Evolutionary conservation across 2,797 vertebrate species (phyloP), one percentile per base, ranked within the genome.

Genomic region (Vespertilio murinus): DNA sequence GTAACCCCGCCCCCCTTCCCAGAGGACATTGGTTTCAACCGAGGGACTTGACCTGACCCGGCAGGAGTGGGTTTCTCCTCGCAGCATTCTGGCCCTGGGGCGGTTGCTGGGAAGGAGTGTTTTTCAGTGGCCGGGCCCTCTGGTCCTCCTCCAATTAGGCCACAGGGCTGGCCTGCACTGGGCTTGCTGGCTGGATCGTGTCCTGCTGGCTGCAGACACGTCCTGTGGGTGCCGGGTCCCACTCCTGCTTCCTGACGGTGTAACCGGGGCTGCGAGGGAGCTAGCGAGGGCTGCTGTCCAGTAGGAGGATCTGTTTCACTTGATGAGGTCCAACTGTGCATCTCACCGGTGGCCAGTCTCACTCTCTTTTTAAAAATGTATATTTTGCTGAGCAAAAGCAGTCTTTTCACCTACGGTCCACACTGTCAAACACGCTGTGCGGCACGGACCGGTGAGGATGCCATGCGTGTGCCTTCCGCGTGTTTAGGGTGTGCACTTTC

Each of bases 1-100:
- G 3, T 30, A 14, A 79, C 54, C 33, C 49, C 2, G 0, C 67
- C 2, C 1, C 25, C 38, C 52, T 90, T 49, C 59, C 65, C 28
- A 28, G 40, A 18, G 7, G 4, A 33, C 40, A 2, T 16, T 8
- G 1, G 11, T 59, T 49, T 87, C 56, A 22, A 35, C 69, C 70
- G 47, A 4, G 20, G 49, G 30, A 54, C 64, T 88, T 75, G 56
- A 74, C 28, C 30, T 69, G 87, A 65, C 38, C 69, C 42, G 47
- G 28, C 75, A 49, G 11, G 35, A 52, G 18, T 25, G 10, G 45
- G 8, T 42, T 65, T 91, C 49, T 87, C 42, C 8, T 0, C 1
- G 30, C 93, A 22, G 91, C 93, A 73, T 70, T 90, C 49, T 95
- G 82, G 22, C 73, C 40, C 6, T 25, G 0, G 20, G 42, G 67